Base-by-base conservation (phyloP, 1,140 invertebrate species). In the Eueides isabella region DNA sequence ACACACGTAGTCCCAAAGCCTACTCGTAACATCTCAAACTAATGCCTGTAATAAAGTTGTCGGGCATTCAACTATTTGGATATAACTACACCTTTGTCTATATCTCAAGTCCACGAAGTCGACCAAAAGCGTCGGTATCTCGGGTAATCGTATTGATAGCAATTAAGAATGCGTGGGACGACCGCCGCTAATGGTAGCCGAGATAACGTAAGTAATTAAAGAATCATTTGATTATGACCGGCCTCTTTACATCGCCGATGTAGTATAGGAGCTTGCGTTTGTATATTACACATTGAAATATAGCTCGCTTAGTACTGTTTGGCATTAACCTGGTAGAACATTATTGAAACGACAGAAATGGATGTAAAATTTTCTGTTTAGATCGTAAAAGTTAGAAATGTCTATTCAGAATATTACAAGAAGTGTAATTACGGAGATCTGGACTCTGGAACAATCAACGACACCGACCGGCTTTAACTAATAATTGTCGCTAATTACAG, bases 131-230 rank as follows among this genome's bases (percentile, higher is more conserved):
- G 14, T 63, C 28, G 7, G 16, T 63, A 63, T 63, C 29, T 16
- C 6, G n/a, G 72, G 75, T 80, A 83, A 81, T 83, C 80, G 74
- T 77, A 81, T 79, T 78, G 78, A 80, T 85, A 80, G 80, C 81
- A 86, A 86, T 85, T 86, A 85, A 79, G 71, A 73, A 78, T 71
- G 81, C 85, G 85, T 86, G 82, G 85, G 85, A 77, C 71, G 82
- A 66, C 33, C 33, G 64, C 75, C 70, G 75, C 83, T 86, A 88
- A 88, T 88, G 86, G 84, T 79, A 66, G 70, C 28, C 69, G 75
- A 84, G 85, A 88, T 87, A 88, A 82, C 78, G 73, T 72, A 55
- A 41, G 80, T 86, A 87, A 88, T 88, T 88, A 88, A 88, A 82
- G 82, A 85, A 87, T 86, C 86, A 87, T 87, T 85, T 83, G 81